phyloP scores from a whole-genome alignment of 2,113 vertebrate species.

The Podiceps cristatus region DNA sequence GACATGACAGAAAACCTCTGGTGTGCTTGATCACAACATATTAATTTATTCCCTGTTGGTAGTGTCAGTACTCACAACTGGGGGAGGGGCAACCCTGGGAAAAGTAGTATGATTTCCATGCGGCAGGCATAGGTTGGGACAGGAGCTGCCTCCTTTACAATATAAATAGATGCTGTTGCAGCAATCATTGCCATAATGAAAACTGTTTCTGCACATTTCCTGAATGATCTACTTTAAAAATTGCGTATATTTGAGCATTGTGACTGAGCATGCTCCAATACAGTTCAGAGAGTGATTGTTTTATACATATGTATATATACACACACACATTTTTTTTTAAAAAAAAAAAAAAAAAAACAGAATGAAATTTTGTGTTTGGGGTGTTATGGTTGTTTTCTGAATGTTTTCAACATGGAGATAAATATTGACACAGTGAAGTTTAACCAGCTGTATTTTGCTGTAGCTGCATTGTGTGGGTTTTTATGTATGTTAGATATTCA shows the following conservation, averaged over 20 bases:
- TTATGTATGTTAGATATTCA: background rate
- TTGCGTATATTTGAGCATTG: background rate
- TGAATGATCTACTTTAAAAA: background rate
- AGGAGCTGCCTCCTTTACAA: background rate
- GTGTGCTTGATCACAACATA: background rate
- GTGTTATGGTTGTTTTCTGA: background rate
- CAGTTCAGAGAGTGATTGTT: background rate
- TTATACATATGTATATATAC: too few species aligned
- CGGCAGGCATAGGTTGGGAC: background rate
- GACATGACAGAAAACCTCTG: background rate
- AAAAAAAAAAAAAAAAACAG: background rate
- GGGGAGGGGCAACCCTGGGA: background rate
- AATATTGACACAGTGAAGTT: background rate
- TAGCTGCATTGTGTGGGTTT: background rate
- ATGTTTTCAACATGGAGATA: background rate
- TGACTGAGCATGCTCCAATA: background rate
- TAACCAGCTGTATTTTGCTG: background rate
- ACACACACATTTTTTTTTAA: background rate
- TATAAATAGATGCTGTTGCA: background rate
- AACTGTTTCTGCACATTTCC: background rate
- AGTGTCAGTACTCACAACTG: background rate
- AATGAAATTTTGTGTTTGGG: background rate
- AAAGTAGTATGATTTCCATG: conserved; percentile 23
- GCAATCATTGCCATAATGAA: rapidly evolving
- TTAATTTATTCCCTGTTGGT: background rate